Percentiles rank a stretch among this genome's conserved stretches.
These are phyloP conservation scores for Coenonympha arcania DNA, from an alignment of 2,888 invertebrate genomes.

Conservation along the genomic window DNA sequence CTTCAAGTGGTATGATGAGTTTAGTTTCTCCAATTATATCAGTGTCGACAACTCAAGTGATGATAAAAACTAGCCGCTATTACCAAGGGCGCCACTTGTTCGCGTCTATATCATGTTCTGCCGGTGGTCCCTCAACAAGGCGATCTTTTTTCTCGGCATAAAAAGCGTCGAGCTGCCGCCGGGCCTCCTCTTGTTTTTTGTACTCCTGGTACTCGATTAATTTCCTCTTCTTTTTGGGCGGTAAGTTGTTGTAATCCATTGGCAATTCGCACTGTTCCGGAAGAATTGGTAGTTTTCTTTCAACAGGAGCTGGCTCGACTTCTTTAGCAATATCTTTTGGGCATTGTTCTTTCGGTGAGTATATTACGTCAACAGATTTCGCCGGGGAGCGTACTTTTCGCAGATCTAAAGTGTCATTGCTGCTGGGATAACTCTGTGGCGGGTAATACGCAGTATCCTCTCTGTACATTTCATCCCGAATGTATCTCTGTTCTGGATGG, in stretches of 20 bases:
- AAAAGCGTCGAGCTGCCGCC: constrained; percentile 59
- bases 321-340: constrained; percentile 35
- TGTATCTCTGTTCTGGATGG: constrained; percentile 44
- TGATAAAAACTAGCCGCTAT: constrained; percentile 17
- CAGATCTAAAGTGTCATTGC: constrained; percentile 59
- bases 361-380: constrained; percentile 39
- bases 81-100: constrained; percentile 69
- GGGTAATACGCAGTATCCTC: constrained; percentile 47
- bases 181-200: constrained; percentile 69
- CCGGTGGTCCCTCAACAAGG: constrained; percentile 40
- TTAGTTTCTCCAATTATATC: constrained; percentile 9
- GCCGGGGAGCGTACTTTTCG: constrained; percentile 64
- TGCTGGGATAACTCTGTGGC: constrained; percentile 38
- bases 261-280: constrained; percentile 67
- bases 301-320: constrained; percentile 42
- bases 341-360: constrained; percentile 42
- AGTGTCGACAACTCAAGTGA: neutral
- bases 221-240: constrained; percentile 72
- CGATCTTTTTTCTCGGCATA: constrained; percentile 55
- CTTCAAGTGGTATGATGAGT: constrained; percentile 8
- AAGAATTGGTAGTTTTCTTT: constrained; percentile 49
- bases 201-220: constrained; percentile 70
- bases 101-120: constrained; percentile 48
- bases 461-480: constrained; percentile 53
- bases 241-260: constrained; percentile 70